Evolutionary conservation across 2,797 vertebrate species (phyloP).

Genomic region (Myiotriccus ornatus): DNA sequence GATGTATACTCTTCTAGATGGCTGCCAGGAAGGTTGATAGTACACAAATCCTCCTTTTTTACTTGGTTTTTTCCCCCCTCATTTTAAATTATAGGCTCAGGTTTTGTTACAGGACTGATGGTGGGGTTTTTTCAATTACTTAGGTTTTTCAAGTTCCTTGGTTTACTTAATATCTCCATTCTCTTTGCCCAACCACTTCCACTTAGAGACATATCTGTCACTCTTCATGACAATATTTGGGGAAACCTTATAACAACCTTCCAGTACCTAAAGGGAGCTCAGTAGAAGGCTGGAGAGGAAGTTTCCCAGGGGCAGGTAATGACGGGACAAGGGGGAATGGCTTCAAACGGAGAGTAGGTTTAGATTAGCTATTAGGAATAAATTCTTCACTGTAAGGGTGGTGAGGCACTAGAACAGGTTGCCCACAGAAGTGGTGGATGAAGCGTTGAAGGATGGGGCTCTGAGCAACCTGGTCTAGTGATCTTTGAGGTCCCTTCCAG

Average conservation of each 20-base stretch:
- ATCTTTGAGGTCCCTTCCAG: not conserved
- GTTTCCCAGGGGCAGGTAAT: not conserved
- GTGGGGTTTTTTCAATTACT: accelerated
- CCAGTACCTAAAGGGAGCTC: not conserved
- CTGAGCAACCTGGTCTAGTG: not conserved
- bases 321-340: not conserved
- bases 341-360: not conserved
- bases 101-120: not conserved
- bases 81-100: not conserved
- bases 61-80: accelerated
- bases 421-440: not conserved
- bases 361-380: not conserved
- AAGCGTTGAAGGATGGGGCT: not conserved
- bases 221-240: not conserved
- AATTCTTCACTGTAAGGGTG: accelerated
- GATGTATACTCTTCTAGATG: not conserved
- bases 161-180: not conserved
- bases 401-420: not conserved
- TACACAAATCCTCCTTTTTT: not conserved
- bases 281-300: not conserved
- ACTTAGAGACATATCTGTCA: not conserved
- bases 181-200: not conserved
- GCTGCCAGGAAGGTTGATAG: not conserved
- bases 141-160: not conserved
- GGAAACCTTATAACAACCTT: not conserved